These are phyloP conservation scores for Ceratothoa steindachneri DNA, from an alignment of 2,888 invertebrate genomes.

Conservation along the genomic window DNA sequence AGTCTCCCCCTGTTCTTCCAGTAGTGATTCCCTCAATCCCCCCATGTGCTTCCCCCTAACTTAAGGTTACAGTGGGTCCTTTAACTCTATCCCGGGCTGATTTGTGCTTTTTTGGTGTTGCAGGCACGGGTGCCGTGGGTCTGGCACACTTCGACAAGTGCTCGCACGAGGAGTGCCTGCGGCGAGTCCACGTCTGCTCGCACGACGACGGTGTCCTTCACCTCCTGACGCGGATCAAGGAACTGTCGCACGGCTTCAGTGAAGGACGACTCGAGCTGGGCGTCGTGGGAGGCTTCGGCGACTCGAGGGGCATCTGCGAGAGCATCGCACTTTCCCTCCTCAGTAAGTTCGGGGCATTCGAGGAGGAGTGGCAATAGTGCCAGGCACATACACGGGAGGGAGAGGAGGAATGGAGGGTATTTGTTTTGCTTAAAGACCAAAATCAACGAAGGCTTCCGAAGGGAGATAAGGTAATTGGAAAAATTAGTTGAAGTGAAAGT, in stretches of 20 bases:
- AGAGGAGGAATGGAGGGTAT: background rate
- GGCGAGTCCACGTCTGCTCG: slow-evolving; percentile 42
- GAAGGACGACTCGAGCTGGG: slow-evolving; percentile 79
- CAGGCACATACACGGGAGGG: background rate
- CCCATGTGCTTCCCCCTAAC: slow-evolving; percentile 73
- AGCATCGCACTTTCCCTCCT: slow-evolving; percentile 83
- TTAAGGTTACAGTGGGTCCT: slow-evolving; percentile 78
- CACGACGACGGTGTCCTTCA: slow-evolving; percentile 44
- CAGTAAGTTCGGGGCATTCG: slow-evolving; percentile 63
- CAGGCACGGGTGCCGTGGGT: slow-evolving; percentile 41
- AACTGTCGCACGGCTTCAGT: slow-evolving; percentile 43
- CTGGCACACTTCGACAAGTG: slow-evolving; percentile 46
- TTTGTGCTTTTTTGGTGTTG: background rate
- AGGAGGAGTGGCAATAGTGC: background rate
- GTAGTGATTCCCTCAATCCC: slow-evolving; percentile 45
- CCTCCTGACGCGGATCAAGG: slow-evolving; percentile 35
- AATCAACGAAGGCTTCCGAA: too few species aligned
- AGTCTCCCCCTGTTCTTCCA: slow-evolving; percentile 29
- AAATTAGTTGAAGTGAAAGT: too few species aligned
- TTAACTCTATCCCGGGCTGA: too few species aligned
- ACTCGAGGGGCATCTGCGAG: slow-evolving; percentile 79
- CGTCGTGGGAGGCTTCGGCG: slow-evolving; percentile 84
- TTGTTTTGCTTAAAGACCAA: too few species aligned
- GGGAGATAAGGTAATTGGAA: too few species aligned
- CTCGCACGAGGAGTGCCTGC: slow-evolving; percentile 42